phyloP scores from a whole-genome alignment of 2,113 vertebrate genomes.

The Ophthalmolycus amberensis region DNA sequence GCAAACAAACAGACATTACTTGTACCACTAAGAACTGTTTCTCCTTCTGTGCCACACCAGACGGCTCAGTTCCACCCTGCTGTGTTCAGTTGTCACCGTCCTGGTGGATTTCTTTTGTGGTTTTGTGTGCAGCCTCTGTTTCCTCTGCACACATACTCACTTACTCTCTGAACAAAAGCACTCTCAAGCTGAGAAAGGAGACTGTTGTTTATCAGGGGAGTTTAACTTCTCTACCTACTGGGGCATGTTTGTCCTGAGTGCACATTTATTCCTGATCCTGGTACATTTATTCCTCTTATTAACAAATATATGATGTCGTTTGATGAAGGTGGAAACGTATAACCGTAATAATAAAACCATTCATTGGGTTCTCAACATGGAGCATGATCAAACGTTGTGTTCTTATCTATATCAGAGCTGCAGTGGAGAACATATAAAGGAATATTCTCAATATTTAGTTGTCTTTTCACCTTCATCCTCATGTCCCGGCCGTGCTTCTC shows the following conservation, averaged over 20 bases:
- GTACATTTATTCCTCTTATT: too few relatives aligned
- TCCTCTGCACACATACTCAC: not conserved
- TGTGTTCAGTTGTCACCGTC: not conserved
- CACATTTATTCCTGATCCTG: not conserved
- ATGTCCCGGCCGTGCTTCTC: constrained; percentile 96
- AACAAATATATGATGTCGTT: too few relatives aligned
- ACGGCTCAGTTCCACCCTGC: not conserved
- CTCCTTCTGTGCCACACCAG: not conserved
- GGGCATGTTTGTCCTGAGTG: not conserved
- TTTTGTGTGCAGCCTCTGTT: not conserved
- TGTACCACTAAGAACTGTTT: not conserved
- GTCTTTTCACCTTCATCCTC: constrained; percentile 90
- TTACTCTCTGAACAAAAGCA: not conserved
- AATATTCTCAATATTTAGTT: too few relatives aligned
- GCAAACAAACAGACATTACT: not conserved
- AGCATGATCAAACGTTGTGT: not conserved
- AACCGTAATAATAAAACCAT: not conserved
- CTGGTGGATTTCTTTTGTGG: not conserved
- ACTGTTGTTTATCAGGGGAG: not conserved
- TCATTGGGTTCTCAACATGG: not conserved
- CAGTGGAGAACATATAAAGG: too few relatives aligned
- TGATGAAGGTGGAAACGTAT: not conserved
- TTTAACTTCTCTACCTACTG: not conserved
- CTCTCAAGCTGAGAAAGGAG: not conserved
- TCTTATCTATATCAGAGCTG: not conserved